phyloP scores from a whole-genome alignment of 2,888 invertebrate genomes.

The Apoda limacodes region DNA sequence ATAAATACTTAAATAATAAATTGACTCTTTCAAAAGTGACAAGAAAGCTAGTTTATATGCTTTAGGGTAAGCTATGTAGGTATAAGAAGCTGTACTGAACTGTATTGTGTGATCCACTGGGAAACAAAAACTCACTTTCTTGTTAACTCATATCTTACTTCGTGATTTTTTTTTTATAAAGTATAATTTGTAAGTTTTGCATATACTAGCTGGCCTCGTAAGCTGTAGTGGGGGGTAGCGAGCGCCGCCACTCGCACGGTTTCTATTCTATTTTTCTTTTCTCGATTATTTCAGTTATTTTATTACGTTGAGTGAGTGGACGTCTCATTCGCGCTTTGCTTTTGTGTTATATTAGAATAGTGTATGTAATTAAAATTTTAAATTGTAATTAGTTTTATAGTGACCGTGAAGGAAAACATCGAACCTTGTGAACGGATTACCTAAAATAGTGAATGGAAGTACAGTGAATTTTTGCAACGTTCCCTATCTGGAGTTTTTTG shows the following conservation, averaged over 20 bases:
- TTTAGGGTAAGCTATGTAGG: no score
- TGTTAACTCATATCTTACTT: no score
- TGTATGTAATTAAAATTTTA: conserved; percentile 40
- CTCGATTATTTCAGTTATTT: conserved; percentile 55
- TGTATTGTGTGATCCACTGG: no score
- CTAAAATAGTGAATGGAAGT: conserved; percentile 37
- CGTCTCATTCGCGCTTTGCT: conserved; percentile 48
- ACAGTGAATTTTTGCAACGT: conserved; percentile 40
- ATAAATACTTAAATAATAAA: no score
- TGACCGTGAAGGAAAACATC: conserved; percentile 37
- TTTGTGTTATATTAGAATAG: conserved; percentile 45
- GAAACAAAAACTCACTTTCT: no score
- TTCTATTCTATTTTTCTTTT: conserved; percentile 70
- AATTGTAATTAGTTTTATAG: conserved; percentile 28
- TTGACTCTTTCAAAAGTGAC: no score
- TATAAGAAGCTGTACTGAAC: no score
- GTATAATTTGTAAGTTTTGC: conserved; percentile 39
- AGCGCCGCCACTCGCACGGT: conserved; percentile 59
- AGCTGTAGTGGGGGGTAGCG: conserved; percentile 51
- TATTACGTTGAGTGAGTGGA: conserved; percentile 46
- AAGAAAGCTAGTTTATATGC: no score
- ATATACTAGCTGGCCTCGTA: conserved; percentile 62
- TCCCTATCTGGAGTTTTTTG: conserved; percentile 39
- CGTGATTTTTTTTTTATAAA: no score
- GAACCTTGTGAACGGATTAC: conserved; percentile 35